Evolutionary conservation across 2,797 vertebrate genomes (phyloP).

Genomic region (Sitta carolinensis): DNA sequence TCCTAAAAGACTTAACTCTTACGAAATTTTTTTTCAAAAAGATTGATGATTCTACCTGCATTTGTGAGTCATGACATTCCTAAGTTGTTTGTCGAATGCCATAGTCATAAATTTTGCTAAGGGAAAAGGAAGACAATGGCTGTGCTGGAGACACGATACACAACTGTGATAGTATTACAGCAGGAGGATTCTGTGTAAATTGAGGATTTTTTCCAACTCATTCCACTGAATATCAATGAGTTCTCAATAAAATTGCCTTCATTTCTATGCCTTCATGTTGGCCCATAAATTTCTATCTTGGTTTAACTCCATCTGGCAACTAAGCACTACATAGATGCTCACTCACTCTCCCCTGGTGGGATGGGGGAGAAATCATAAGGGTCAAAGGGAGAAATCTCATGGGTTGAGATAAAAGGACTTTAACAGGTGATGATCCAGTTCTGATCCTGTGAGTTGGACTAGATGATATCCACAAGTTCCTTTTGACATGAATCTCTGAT

Average conservation of each 20-base stretch:
- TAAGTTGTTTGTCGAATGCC: neutral
- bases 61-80: neutral
- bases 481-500: neutral
- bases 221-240: neutral
- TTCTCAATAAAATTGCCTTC: constrained; percentile 4
- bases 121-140: neutral
- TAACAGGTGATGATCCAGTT: neutral
- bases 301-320: neutral
- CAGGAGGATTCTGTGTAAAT: neutral
- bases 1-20: neutral
- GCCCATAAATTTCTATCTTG: neutral
- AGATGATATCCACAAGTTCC: neutral
- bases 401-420: neutral
- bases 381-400: neutral
- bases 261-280: neutral
- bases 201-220: neutral
- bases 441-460: neutral
- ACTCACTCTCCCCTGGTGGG: neutral
- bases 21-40: neutral
- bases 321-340: neutral
- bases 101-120: neutral
- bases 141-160: neutral
- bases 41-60: neutral
- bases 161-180: neutral
- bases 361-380: neutral